Evolutionary conservation across 2,113 vertebrate genomes (phyloP).

Genomic region (Oxyruncus cristatus): DNA sequence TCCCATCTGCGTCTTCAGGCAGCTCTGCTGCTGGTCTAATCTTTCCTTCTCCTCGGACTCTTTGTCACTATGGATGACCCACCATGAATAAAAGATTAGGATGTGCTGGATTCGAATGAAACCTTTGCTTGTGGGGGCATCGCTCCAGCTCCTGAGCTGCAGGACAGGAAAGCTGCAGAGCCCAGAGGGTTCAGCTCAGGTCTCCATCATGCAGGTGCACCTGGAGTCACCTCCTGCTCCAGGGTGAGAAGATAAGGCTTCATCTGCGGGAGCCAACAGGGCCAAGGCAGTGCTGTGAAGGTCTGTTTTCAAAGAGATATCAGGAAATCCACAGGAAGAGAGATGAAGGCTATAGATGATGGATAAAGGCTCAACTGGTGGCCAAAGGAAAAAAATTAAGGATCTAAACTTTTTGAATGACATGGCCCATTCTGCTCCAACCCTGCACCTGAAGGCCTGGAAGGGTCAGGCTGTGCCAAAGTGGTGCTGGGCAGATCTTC

Average conservation of each 20-base stretch:
- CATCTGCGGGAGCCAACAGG: background rate
- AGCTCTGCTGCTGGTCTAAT: background rate
- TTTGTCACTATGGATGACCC: background rate
- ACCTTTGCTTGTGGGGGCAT: background rate
- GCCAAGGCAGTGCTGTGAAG: background rate
- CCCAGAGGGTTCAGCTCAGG: background rate
- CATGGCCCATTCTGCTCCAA: background rate
- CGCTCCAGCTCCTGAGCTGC: background rate
- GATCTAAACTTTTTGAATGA: background rate
- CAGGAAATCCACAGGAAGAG: background rate
- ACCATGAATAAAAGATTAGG: background rate
- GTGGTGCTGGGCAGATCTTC: background rate
- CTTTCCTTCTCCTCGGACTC: background rate
- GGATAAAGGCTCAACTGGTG: background rate
- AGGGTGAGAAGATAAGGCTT: background rate
- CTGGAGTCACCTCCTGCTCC: background rate
- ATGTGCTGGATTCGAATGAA: background rate
- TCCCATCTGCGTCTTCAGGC: background rate
- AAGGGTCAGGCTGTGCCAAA: background rate
- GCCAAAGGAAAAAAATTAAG: background rate
- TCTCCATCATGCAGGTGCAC: accelerated
- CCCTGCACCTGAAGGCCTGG: background rate
- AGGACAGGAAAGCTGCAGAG: background rate
- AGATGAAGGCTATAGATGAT: background rate
- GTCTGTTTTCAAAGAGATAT: background rate